Evolutionary conservation across 2,113 vertebrate species (phyloP), one percentile per base, ranked within the genome.

Genomic region (Ellobius talpinus): DNA sequence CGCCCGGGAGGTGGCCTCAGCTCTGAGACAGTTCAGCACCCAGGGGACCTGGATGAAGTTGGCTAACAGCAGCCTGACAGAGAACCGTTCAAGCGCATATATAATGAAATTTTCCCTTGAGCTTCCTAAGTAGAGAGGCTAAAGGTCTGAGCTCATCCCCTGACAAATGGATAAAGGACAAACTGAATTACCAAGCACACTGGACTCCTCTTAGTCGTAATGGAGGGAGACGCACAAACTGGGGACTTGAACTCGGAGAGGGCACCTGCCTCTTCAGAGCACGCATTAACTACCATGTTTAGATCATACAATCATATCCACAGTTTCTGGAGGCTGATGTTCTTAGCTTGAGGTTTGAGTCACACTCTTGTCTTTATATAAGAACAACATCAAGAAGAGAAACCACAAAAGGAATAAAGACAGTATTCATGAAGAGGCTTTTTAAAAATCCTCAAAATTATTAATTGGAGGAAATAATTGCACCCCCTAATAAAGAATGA

Each of bases 51-150:
- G 68, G 94, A 91, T 88, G 94, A 93, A 90, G 88, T 58, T 72
- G 68, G 94, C 82, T 65, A 66, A 13, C 16, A 19, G 96, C 81
- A 84, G 85, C 79, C 76, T 86, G 84, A 85, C 1, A 10, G 90
- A 97, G 92, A 91, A 94, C 77, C 77, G 76, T 88, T 88, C 68
- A 70, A 92, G 91, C 68, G 63, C 88, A 82, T 86, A 63, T 89
- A 45, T 96, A 96, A 98, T 90, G 97, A 88, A 90, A 97, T 88
- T 74, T 97, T 97, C 96, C 96, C 93, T 91, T 16, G 74, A 97
- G 93, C 96, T 98, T 97, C 96, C 85, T 96, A 96, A 96, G 96
- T 82, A 87, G 93, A 98, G 93, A 97, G 92, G 84, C 68, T 94
- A 97, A 85, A 96, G 95, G 90, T 97, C 72, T 97, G 89, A 98